A percentile compares a stretch with the other conserved stretches of the same genome.
These are phyloP conservation scores for Centropristis striata DNA, from an alignment of 2,113 vertebrate genomes.

Conservation along the genomic window DNA sequence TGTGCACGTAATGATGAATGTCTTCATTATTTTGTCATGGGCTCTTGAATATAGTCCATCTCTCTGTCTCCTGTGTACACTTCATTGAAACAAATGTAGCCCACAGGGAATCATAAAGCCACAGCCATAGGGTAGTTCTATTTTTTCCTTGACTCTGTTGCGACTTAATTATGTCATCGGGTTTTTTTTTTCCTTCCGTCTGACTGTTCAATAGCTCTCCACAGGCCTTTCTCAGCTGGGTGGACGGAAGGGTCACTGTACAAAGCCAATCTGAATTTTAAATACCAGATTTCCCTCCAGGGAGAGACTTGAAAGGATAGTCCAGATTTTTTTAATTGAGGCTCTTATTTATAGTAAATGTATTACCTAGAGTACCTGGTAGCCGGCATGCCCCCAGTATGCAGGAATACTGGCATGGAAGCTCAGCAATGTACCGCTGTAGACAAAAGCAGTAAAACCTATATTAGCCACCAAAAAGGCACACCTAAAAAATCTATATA, in stretches of 20 bases:
- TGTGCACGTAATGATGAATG: slow-evolving; percentile 58
- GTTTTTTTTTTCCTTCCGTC: slow-evolving; percentile 10
- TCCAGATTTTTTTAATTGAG: too few species aligned
- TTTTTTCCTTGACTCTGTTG: slow-evolving; percentile 27
- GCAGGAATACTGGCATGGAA: too few species aligned
- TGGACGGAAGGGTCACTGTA: slow-evolving; percentile 30
- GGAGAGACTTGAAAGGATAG: neutral
- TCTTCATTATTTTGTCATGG: slow-evolving; percentile 70
- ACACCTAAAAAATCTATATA: too few species aligned
- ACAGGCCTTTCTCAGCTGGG: slow-evolving; percentile 30
- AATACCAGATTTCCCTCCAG: slow-evolving; percentile 33
- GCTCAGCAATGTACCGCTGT: too few species aligned
- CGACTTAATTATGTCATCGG: slow-evolving; percentile 43
- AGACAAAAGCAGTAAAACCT: too few species aligned
- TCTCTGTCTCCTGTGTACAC: slow-evolving; percentile 25
- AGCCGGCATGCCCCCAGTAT: too few species aligned
- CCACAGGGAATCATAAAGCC: slow-evolving; percentile 43
- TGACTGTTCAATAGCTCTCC: slow-evolving; percentile 22
- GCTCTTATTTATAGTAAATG: too few species aligned
- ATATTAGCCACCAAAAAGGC: too few species aligned
- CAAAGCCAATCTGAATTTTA: slow-evolving; percentile 48
- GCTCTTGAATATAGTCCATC: slow-evolving; percentile 45
- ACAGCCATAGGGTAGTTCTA: neutral
- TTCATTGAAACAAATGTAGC: slow-evolving; percentile 38
- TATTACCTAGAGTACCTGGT: too few species aligned